Percentiles rank a stretch among this genome's conserved stretches.
phyloP scores from a whole-genome alignment of 2,888 invertebrate genomes.

The Tillus elongatus region DNA sequence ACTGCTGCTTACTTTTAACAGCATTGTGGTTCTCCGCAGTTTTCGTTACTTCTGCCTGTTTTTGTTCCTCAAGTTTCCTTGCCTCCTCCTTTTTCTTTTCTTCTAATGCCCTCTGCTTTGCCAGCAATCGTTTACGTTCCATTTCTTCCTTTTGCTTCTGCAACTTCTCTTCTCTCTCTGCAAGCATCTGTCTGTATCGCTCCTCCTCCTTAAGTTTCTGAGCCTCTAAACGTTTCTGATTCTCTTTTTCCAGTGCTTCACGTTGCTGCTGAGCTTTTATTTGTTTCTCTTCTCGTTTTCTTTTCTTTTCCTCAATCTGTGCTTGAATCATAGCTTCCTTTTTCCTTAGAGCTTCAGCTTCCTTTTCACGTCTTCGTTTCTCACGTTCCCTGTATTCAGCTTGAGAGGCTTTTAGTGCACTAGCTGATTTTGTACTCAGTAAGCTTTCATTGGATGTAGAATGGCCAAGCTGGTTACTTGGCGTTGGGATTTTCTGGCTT shows the following conservation, averaged over 20 bases:
- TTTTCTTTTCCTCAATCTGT: conserved; percentile 49
- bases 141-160: conserved; percentile 38
- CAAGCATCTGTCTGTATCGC: conserved; percentile 34
- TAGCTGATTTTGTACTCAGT: conserved; percentile 27
- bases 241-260: conserved; percentile 45
- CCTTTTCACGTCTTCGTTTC: conserved; percentile 23
- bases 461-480: too few relatives aligned
- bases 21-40: conserved; percentile 12
- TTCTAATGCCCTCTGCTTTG: conserved; percentile 45
- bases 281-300: conserved; percentile 40
- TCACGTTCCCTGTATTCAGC: conserved; percentile 30
- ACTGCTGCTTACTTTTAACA: conserved; percentile 34
- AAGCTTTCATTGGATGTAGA: conserved; percentile 11
- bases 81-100: conserved; percentile 28
- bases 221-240: conserved; percentile 42
- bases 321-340: conserved; percentile 53
- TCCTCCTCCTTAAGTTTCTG: conserved; percentile 47
- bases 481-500: conserved; percentile 4
- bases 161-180: conserved; percentile 8
- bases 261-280: conserved; percentile 40
- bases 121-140: conserved; percentile 49
- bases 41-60: conserved; percentile 25
- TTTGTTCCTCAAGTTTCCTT: conserved; percentile 30
- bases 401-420: conserved; percentile 29
- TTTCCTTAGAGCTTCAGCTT: conserved; percentile 41